Evolutionary conservation across 1,140 invertebrate genomes (phyloP).

Genomic region (Nebria ingens): DNA sequence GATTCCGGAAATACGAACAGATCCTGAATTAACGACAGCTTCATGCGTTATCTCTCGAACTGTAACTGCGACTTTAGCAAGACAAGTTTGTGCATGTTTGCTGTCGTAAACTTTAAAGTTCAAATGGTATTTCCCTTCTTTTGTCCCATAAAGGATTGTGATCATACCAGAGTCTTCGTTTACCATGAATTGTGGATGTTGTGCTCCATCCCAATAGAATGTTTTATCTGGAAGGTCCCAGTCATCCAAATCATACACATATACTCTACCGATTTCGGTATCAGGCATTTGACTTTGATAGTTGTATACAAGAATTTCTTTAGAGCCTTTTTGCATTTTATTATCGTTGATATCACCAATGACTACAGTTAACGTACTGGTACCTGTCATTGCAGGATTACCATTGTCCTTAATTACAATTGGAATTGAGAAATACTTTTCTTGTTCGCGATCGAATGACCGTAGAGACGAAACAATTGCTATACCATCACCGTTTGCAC

Average conservation of each 20-base stretch:
- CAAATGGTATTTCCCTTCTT: constrained; percentile 55
- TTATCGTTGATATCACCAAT: constrained; percentile 91
- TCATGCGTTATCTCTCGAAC: constrained; percentile 79
- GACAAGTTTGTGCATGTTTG: constrained; percentile 36
- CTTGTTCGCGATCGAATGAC: constrained; percentile 78
- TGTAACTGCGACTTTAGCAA: constrained; percentile 68
- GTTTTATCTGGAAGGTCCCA: constrained; percentile 86
- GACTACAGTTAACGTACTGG: constrained; percentile 68
- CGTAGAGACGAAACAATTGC: constrained; percentile 51
- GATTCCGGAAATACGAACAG: constrained; percentile 69
- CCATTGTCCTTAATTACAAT: constrained; percentile 79
- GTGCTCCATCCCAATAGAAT: constrained; percentile 53
- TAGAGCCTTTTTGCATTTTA: constrained; percentile 65
- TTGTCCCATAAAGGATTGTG: constrained; percentile 60
- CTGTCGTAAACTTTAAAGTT: constrained; percentile 63
- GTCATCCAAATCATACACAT: constrained; percentile 83
- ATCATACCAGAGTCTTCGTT: constrained; percentile 70
- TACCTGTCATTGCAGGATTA: constrained; percentile 53
- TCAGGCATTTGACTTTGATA: constrained; percentile 52
- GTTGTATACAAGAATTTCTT: constrained; percentile 79
- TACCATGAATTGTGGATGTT: constrained; percentile 53
- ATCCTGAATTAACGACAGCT: constrained; percentile 81
- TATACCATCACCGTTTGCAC: constrained; percentile 91
- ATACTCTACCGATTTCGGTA: constrained; percentile 78
- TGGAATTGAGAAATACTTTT: constrained; percentile 76